These are phyloP conservation scores for Dusona sp. DNA, from an alignment of 2,888 invertebrate species.

Conservation along the genomic window DNA sequence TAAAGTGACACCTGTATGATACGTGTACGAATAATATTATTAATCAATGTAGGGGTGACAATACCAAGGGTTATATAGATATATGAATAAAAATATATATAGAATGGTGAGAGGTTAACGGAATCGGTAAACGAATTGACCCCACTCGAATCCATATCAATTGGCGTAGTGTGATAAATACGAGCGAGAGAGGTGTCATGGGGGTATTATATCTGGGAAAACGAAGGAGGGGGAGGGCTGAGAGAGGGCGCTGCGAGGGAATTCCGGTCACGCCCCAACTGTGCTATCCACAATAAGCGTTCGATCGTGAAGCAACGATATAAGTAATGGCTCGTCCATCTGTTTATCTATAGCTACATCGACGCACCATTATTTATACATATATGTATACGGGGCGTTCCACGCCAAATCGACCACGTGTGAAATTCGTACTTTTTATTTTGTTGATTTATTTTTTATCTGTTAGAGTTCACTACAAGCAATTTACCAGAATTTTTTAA, in stretches of 20 bases:
- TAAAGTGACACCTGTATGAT: neutral
- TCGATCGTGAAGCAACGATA: constrained; percentile 61
- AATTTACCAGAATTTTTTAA: no score
- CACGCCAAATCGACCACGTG: no score
- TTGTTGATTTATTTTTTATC: no score
- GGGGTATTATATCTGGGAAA: constrained; percentile 32
- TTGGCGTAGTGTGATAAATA: constrained; percentile 65
- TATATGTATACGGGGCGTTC: constrained; percentile 1
- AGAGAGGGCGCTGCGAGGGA: constrained; percentile 38
- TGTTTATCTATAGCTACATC: constrained; percentile 29
- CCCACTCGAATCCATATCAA: constrained; percentile 60
- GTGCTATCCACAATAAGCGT: constrained; percentile 60
- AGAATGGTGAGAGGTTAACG: constrained; percentile 4
- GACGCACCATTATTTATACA: neutral
- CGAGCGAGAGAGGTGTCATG: constrained; percentile 30
- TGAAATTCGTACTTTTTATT: no score
- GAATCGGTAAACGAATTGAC: constrained; percentile 41
- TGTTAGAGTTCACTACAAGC: no score
- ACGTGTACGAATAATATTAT: neutral
- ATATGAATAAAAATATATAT: neutral
- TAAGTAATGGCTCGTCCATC: constrained; percentile 56
- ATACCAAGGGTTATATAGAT: neutral
- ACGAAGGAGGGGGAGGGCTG: constrained; percentile 10
- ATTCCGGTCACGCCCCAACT: constrained; percentile 63
- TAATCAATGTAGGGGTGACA: neutral